phyloP scores from a whole-genome alignment of 2,888 invertebrate genomes.

The Actias luna region DNA sequence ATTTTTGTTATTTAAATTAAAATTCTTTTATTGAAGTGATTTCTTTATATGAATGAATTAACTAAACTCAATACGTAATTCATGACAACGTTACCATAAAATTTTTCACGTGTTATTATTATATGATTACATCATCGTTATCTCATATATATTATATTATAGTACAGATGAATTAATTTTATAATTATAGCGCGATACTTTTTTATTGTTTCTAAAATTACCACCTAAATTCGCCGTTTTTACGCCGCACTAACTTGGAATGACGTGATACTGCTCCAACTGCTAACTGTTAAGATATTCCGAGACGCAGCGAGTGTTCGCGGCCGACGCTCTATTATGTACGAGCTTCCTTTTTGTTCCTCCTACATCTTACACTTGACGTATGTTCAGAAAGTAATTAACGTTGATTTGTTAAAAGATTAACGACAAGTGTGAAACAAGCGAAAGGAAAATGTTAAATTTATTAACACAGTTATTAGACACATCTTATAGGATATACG shows the following conservation, averaged over 20 bases:
- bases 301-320: slow-evolving; percentile 55
- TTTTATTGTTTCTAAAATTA: too few relatives aligned
- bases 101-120: too few relatives aligned
- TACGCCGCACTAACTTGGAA: slow-evolving; percentile 35
- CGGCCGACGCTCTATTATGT: slow-evolving; percentile 65
- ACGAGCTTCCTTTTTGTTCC: slow-evolving; percentile 55
- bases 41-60: background rate
- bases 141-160: too few relatives aligned
- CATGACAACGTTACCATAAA: too few relatives aligned
- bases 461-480: background rate
- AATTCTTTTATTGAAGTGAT: background rate
- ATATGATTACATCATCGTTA: too few relatives aligned
- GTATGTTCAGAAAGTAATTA: slow-evolving; percentile 31
- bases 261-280: slow-evolving; percentile 55
- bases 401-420: slow-evolving; percentile 18
- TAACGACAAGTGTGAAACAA: slow-evolving; percentile 9
- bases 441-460: background rate
- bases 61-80: background rate
- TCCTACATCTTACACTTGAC: slow-evolving; percentile 41
- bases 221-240: slow-evolving; percentile 35
- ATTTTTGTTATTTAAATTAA: background rate
- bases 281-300: slow-evolving; percentile 71
- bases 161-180: too few relatives aligned
- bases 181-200: too few relatives aligned
- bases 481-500: too few relatives aligned